Conservation (phyloP, 2,888 invertebrate genomes). For the Tachina fera region DNA sequence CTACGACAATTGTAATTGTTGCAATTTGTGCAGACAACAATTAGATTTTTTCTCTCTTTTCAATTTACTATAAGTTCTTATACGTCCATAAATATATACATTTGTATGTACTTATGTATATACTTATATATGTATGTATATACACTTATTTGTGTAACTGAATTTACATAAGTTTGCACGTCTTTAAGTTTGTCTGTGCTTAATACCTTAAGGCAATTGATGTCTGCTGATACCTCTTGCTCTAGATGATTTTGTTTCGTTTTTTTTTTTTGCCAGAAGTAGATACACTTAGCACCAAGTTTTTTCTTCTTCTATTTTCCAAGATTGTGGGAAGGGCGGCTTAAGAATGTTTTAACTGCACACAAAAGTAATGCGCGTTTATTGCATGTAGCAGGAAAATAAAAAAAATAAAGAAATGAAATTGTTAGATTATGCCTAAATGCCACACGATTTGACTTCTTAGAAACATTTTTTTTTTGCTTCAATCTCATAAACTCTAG, state of each 20-base stretch:
- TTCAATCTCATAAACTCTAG: too few relatives aligned
- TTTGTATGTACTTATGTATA: neutral
- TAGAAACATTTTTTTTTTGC: too few relatives aligned
- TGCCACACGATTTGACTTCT: too few relatives aligned
- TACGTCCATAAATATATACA: neutral
- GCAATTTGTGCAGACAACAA: constrained; percentile 48
- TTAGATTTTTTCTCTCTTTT: constrained; percentile 19
- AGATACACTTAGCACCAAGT: neutral
- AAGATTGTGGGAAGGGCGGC: too few relatives aligned
- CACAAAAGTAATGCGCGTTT: too few relatives aligned
- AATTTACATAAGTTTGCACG: neutral
- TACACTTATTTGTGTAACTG: too few relatives aligned
- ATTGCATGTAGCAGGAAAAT: neutral
- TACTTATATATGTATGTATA: neutral
- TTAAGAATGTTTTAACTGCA: too few relatives aligned
- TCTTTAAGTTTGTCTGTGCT: constrained; percentile 32
- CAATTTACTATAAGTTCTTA: neutral
- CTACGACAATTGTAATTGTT: constrained; percentile 66
- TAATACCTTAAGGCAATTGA: constrained; percentile 61
- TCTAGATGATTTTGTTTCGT: constrained; percentile 7
- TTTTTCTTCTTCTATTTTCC: neutral
- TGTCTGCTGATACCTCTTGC: constrained; percentile 50
- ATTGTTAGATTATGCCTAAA: too few relatives aligned
- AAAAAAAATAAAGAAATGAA: neutral
- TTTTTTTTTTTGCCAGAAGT: neutral